phyloP scores from a whole-genome alignment of 2,888 invertebrate species.

The Mallateleia sp. region DNA sequence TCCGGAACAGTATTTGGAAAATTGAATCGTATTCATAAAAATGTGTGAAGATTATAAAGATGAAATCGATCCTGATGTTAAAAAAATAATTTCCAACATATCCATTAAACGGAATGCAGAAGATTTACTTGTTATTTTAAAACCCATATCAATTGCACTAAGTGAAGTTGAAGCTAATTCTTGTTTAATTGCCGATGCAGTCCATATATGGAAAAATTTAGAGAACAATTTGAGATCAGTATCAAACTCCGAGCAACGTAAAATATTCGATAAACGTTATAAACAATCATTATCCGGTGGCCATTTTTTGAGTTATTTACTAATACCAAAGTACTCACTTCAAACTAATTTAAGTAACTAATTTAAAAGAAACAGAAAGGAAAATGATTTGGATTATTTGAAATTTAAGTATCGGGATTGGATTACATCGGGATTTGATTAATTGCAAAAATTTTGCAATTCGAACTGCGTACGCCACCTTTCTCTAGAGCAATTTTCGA shows the following conservation, averaged over 20 bases:
- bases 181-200: constrained; percentile 30
- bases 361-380: constrained; percentile 5
- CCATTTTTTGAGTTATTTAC: constrained; percentile 15
- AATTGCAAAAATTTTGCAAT: constrained; percentile 28
- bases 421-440: too few relatives aligned
- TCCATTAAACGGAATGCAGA: constrained; percentile 29
- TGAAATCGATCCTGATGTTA: constrained; percentile 18
- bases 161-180: constrained; percentile 25
- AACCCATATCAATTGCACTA: constrained; percentile 33
- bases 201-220: constrained; percentile 27
- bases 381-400: constrained; percentile 8
- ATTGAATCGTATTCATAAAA: background rate
- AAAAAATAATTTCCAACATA: constrained; percentile 23
- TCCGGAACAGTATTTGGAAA: constrained; percentile 4
- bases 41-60: constrained; percentile 17
- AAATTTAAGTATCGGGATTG: constrained; percentile 7
- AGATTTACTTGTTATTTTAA: constrained; percentile 35
- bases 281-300: background rate
- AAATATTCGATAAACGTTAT: constrained; percentile 15
- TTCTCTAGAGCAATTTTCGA: constrained; percentile 39
- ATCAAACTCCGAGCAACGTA: constrained; percentile 8
- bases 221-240: background rate
- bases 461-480: constrained; percentile 35
- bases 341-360: background rate
- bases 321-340: constrained; percentile 18